These are phyloP conservation scores for Aplocera efformata DNA, from an alignment of 2,888 invertebrate genomes.

Conservation along the genomic window DNA sequence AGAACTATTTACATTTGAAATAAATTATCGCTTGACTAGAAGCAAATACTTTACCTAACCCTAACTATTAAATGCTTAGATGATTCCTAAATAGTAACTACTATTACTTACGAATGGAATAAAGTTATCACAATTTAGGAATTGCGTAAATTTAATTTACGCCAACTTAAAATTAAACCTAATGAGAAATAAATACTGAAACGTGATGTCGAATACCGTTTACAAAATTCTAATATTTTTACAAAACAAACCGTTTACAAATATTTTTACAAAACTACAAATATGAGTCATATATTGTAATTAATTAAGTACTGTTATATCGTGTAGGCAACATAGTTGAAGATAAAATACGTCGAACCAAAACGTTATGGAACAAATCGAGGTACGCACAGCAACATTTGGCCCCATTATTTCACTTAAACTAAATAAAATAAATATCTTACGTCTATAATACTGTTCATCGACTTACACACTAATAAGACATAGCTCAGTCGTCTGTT, in stretches of 20 bases:
- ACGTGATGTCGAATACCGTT: constrained; percentile 37
- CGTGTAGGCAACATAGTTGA: constrained; percentile 15
- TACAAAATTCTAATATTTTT: constrained; percentile 29
- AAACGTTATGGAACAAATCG: constrained; percentile 54
- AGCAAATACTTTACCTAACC: constrained; percentile 23
- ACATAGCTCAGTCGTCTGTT: constrained; percentile 35
- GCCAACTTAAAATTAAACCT: constrained; percentile 35
- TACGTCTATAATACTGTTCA: constrained; percentile 67
- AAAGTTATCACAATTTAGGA: constrained; percentile 77
- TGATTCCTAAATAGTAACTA: constrained; percentile 36
- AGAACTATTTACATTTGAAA: constrained; percentile 41
- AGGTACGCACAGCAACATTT: constrained; percentile 64
- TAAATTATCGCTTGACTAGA: constrained; percentile 32
- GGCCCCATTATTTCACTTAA: constrained; percentile 57
- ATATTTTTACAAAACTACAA: constrained; percentile 14
- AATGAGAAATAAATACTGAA: constrained; percentile 54
- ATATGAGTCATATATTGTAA: constrained; percentile 1
- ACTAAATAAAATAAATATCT: constrained; percentile 55
- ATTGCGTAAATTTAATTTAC: constrained; percentile 56
- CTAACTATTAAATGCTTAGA: constrained; percentile 25
- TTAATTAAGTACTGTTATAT: constrained; percentile 12
- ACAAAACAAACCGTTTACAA: too few species aligned
- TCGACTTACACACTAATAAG: constrained; percentile 33
- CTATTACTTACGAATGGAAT: constrained; percentile 49
- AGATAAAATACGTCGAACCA: constrained; percentile 32